phyloP scores from a whole-genome alignment of 2,797 vertebrate genomes.

The Enteromius anoplus region DNA sequence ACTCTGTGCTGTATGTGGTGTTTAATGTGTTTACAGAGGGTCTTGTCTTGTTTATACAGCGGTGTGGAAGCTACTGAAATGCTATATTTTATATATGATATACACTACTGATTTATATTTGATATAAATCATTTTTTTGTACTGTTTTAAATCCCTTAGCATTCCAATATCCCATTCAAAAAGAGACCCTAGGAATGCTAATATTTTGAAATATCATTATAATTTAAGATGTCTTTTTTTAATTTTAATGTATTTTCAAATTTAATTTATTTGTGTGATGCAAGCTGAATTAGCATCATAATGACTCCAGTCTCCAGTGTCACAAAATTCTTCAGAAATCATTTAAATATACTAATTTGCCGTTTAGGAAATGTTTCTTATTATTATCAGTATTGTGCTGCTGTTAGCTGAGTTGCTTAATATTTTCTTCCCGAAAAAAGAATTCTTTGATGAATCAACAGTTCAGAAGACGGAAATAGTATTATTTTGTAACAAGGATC shows the following conservation, averaged over 20 bases:
- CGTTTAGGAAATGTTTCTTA: not conserved
- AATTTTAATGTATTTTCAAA: not conserved
- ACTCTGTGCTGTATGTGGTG: not conserved
- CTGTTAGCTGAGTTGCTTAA: not conserved
- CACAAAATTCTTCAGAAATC: not conserved
- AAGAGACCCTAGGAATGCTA: no score
- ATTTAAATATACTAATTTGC: not conserved
- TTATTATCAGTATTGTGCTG: not conserved
- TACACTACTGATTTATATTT: not conserved
- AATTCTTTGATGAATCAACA: not conserved
- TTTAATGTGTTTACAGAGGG: not conserved
- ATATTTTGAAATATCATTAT: not conserved
- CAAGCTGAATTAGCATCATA: not conserved
- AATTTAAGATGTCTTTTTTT: not conserved
- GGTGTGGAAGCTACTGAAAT: not conserved
- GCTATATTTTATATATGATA: not conserved
- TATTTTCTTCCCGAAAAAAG: not conserved
- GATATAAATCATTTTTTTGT: not conserved
- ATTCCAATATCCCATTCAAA: no score
- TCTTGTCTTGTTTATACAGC: slow-evolving; percentile 11
- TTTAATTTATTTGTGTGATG: not conserved
- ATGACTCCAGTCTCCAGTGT: not conserved
- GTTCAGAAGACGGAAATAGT: no score
- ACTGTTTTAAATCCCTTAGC: no score
- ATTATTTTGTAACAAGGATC: not conserved